Evolutionary conservation across 2,888 invertebrate genomes (phyloP).

Genomic region (Andrena marginata): DNA sequence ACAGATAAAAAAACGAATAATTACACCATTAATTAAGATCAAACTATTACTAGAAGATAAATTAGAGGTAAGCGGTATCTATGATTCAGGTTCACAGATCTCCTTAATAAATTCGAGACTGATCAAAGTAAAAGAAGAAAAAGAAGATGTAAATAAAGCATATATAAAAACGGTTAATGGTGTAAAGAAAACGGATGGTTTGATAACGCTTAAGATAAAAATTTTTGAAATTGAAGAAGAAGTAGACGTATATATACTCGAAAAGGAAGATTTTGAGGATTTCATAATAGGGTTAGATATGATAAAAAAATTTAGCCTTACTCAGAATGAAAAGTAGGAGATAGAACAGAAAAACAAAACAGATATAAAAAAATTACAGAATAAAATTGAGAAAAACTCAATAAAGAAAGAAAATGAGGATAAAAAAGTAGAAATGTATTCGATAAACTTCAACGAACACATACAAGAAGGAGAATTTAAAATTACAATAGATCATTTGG

Average conservation of each 20-base stretch:
- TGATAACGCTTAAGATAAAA: not conserved
- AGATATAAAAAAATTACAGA: not conserved
- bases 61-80: not conserved
- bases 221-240: constrained; percentile 7
- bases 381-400: not conserved
- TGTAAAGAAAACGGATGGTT: not conserved
- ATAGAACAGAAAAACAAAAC: not conserved
- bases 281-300: constrained; percentile 8
- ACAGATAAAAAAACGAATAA: not conserved
- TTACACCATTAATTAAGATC: constrained; percentile 15
- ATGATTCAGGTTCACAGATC: constrained; percentile 7
- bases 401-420: not conserved
- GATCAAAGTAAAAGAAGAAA: not conserved
- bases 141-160: constrained; percentile 5
- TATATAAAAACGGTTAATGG: constrained; percentile 2
- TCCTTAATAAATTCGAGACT: constrained; percentile 7
- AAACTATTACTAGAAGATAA: constrained; percentile 4
- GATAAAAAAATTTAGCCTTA: constrained; percentile 3
- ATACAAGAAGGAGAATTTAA: constrained; percentile 8
- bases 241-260: not conserved
- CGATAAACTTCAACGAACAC: constrained; percentile 28
- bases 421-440: not conserved
- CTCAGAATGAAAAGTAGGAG: not conserved
- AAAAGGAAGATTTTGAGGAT: constrained; percentile 9
- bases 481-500: constrained; percentile 10